A percentile compares a stretch with the other conserved stretches of the same genome.
These are phyloP conservation scores for Cyclophora punctaria DNA, from an alignment of 2,888 invertebrate species.

Conservation along the genomic window DNA sequence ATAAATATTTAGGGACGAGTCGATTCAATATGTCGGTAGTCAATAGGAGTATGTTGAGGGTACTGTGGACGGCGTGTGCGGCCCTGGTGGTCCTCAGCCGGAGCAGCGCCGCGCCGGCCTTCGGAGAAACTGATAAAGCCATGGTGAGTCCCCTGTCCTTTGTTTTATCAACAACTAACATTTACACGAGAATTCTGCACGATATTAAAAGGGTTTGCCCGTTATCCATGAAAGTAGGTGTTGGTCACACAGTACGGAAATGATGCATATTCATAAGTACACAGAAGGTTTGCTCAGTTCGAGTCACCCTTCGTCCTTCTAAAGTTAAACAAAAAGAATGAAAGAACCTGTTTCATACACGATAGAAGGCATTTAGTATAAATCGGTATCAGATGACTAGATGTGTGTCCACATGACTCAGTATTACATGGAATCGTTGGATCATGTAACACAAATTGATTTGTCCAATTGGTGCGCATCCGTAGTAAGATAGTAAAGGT, in stretches of 20 bases:
- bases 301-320: too few species aligned
- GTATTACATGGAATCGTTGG: slow-evolving; percentile 31
- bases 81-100: slow-evolving; percentile 48
- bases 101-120: slow-evolving; percentile 60
- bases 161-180: background rate
- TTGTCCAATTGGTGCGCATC: slow-evolving; percentile 12
- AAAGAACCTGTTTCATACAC: too few species aligned
- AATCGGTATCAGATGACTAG: too few species aligned
- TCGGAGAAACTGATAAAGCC: slow-evolving; percentile 58
- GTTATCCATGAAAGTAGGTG: too few species aligned
- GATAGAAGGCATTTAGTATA: too few species aligned
- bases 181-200: too few species aligned
- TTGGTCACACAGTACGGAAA: too few species aligned
- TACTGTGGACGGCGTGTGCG: slow-evolving; percentile 44
- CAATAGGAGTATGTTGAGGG: slow-evolving; percentile 51
- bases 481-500: slow-evolving; percentile 31
- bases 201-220: too few species aligned
- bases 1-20: slow-evolving; percentile 34
- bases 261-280: too few species aligned
- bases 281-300: too few species aligned
- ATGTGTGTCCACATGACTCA: slow-evolving; percentile 28
- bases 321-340: too few species aligned
- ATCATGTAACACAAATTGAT: too few species aligned
- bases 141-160: slow-evolving; percentile 48
- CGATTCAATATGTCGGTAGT: slow-evolving; percentile 45